A percentile compares a stretch with the other conserved stretches of the same genome.
Conservation (phyloP, 2,888 invertebrate species). For the Aphrophora alni region DNA sequence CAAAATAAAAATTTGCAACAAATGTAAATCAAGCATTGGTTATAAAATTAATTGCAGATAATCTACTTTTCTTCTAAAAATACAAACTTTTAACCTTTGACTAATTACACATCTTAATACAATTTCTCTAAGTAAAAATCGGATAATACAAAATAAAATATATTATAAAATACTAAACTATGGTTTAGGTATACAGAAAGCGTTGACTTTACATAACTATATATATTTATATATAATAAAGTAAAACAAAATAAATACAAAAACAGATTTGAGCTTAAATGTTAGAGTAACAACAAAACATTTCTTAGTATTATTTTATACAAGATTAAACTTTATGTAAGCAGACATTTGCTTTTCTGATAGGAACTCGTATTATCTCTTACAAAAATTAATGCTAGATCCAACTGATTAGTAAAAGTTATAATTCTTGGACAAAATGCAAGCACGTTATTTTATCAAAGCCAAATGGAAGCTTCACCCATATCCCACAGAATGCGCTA, state of each 20-base stretch:
- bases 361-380: constrained; percentile 6
- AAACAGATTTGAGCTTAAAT: not conserved
- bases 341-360: not conserved
- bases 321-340: not conserved
- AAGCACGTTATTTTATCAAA: not conserved
- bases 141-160: not conserved
- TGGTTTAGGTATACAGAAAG: not conserved
- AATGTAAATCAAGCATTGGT: not conserved
- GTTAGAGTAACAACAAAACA: not conserved
- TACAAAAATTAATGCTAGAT: not conserved
- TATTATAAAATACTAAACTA: not conserved
- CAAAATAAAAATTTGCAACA: not conserved
- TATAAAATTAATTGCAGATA: not conserved
- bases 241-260: constrained; percentile 6
- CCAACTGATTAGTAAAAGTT: not conserved
- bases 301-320: not conserved
- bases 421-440: not conserved
- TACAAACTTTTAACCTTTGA: not conserved
- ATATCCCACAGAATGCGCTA: not conserved
- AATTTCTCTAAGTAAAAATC: not conserved
- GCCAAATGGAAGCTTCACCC: not conserved
- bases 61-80: not conserved
- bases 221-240: not conserved
- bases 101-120: not conserved
- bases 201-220: not conserved